These are phyloP conservation scores for Babyrousa celebensis DNA, from an alignment of 2,797 vertebrate species.

Conservation along the genomic window DNA sequence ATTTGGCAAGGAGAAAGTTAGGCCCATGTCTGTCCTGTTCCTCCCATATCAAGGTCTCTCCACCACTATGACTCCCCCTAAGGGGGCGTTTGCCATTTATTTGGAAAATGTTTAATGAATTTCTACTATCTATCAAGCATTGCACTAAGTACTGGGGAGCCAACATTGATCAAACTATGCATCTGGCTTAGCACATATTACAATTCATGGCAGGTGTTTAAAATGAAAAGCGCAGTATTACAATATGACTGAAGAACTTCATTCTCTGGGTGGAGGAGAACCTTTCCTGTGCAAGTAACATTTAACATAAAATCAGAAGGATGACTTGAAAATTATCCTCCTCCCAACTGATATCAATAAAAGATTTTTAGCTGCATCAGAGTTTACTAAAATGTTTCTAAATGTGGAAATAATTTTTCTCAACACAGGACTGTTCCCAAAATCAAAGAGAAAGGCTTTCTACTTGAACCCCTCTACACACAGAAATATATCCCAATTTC, in stretches of 20 bases:
- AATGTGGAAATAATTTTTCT: background rate
- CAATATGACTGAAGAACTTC: background rate
- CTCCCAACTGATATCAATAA: background rate
- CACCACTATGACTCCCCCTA: background rate
- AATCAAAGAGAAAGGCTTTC: background rate
- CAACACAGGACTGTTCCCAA: background rate
- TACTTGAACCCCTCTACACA: background rate
- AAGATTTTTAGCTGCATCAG: background rate
- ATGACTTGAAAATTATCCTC: background rate
- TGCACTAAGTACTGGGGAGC: background rate
- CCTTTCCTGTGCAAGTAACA: background rate
- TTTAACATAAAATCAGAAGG: background rate
- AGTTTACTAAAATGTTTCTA: background rate
- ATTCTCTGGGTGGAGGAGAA: background rate
- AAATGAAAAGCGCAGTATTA: background rate
- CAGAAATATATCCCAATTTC: background rate
- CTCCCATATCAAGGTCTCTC: background rate
- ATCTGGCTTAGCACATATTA: background rate
- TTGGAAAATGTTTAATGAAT: background rate
- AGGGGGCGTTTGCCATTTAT: background rate
- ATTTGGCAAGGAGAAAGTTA: background rate
- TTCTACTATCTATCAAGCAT: background rate
- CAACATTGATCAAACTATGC: background rate
- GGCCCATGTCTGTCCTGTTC: background rate
- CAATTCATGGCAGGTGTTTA: background rate